phyloP scores from a whole-genome alignment of 2,888 invertebrate species.

The Callyntrura guangdongensis region DNA sequence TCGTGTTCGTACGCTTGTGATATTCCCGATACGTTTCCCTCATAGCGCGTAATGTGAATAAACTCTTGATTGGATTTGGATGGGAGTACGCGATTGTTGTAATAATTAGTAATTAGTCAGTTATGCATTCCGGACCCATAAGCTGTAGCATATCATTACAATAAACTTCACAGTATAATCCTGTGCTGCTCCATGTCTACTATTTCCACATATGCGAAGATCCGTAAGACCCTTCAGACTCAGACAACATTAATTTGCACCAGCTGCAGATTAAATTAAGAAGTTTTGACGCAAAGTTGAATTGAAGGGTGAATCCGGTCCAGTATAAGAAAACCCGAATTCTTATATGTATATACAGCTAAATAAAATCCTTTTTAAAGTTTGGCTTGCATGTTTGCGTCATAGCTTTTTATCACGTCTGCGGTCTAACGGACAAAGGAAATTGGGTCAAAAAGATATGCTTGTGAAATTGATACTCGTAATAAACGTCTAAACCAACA shows the following conservation, averaged over 20 bases:
- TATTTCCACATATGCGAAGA: no score
- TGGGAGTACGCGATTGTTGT: no score
- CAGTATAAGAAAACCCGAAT: background rate
- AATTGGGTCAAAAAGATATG: no score
- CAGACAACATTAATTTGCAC: conserved; percentile 1
- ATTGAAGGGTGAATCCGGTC: conserved; percentile 29
- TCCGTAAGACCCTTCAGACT: background rate
- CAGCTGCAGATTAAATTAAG: conserved; percentile 45
- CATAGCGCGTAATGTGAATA: no score
- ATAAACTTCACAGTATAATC: no score
- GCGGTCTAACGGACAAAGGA: background rate
- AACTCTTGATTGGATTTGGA: no score
- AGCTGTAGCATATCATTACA: no score
- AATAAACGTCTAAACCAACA: background rate
- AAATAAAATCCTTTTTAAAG: background rate
- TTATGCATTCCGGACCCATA: no score
- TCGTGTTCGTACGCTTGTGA: no score
- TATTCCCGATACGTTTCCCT: no score
- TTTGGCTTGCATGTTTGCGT: background rate
- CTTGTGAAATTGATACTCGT: background rate
- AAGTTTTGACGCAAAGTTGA: background rate
- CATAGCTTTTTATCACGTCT: background rate
- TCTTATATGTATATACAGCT: background rate
- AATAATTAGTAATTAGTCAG: no score
- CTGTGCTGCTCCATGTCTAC: no score